These are phyloP conservation scores for Taxidea taxus DNA, from an alignment of 2,113 vertebrate genomes.

Conservation along the genomic window DNA sequence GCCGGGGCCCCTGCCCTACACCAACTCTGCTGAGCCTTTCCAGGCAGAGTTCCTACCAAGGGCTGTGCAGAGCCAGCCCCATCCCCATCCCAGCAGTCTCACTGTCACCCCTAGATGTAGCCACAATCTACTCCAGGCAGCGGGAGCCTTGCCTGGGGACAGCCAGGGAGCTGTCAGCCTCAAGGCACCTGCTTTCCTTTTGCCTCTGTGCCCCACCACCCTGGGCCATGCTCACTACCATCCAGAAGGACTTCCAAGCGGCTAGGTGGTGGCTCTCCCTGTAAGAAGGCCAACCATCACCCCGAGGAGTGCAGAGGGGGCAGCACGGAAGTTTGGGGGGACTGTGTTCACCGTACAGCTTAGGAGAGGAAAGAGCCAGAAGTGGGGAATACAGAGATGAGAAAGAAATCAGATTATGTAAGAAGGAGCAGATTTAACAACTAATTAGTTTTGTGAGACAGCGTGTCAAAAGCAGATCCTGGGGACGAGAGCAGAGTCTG, in stretches of 20 bases:
- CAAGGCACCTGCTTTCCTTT: background rate
- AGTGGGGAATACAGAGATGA: background rate
- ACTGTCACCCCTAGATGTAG: background rate
- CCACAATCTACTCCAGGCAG: background rate
- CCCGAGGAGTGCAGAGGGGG: background rate
- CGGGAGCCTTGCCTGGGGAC: background rate
- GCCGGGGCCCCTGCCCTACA: background rate
- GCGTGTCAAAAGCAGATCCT: background rate
- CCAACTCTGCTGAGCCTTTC: background rate
- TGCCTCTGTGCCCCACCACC: background rate
- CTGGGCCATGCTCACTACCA: background rate
- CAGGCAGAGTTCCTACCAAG: background rate
- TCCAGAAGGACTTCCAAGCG: background rate
- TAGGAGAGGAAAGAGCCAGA: background rate
- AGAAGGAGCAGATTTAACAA: background rate
- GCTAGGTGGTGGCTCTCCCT: background rate
- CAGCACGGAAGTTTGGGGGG: background rate
- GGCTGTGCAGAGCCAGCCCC: background rate
- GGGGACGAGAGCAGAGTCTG: background rate
- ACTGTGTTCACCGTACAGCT: no score
- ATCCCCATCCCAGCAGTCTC: background rate
- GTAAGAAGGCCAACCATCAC: background rate
- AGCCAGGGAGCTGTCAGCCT: background rate
- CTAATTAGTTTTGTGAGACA: background rate
- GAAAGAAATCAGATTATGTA: background rate